Conservation (phyloP, 2,113 vertebrate genomes). For the Phyllostomus hastatus region DNA sequence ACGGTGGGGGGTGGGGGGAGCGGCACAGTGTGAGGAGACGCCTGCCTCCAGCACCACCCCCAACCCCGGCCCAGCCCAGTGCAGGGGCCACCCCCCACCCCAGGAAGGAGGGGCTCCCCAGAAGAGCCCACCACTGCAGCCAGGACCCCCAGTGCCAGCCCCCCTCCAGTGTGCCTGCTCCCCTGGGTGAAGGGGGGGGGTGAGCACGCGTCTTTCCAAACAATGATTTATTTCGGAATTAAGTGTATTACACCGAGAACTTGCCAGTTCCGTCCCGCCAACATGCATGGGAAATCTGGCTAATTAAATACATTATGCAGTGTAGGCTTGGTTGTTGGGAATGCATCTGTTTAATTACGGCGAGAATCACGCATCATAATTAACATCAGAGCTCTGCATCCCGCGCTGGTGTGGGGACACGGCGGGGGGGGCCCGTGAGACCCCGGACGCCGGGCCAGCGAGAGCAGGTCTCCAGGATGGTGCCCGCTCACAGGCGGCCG, state of each 20-base stretch:
- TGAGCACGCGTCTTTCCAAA: not conserved
- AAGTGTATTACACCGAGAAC: conserved; percentile 80
- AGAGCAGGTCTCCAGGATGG: not conserved
- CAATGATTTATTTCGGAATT: conserved; percentile 82
- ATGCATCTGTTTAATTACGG: conserved; percentile 81
- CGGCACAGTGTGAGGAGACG: not conserved
- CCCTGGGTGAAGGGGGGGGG: not conserved
- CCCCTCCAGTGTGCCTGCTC: not conserved
- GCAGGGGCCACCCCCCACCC: accelerated
- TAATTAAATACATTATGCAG: conserved; percentile 83
- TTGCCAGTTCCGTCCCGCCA: conserved; percentile 74
- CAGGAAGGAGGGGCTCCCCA: accelerated
- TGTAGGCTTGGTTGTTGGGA: conserved; percentile 77
- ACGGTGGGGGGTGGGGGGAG: no score
- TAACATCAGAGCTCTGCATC: conserved; percentile 66
- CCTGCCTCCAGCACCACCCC: not conserved
- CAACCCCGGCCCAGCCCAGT: accelerated
- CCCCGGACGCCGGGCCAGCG: accelerated
- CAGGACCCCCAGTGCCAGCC: not conserved
- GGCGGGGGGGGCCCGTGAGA: not conserved
- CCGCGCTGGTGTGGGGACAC: accelerated
- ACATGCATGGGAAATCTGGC: conserved; percentile 73
- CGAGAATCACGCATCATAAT: conserved; percentile 67
- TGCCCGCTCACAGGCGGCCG: accelerated
- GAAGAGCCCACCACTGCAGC: not conserved